A percentile compares a stretch with the other conserved stretches of the same genome.
Conservation (phyloP, 2,113 vertebrate genomes). For the Spilogale gracilis region DNA sequence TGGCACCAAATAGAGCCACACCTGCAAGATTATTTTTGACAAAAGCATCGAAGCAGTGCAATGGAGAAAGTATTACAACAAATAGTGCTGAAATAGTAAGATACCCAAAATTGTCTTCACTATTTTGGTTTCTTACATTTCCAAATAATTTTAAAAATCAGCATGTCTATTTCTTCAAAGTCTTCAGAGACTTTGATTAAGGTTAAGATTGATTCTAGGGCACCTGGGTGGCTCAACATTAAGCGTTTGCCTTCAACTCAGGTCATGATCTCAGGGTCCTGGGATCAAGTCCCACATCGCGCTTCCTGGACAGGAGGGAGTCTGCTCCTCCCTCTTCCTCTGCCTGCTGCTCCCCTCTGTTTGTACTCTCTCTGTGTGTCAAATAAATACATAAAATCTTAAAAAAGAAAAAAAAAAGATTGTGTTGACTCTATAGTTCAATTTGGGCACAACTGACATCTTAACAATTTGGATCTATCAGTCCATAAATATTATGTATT, state of each 20-base stretch:
- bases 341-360: too few species aligned
- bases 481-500: not conserved
- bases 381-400: too few species aligned
- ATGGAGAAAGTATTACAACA: not conserved
- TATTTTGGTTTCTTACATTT: not conserved
- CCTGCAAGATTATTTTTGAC: not conserved
- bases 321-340: too few species aligned
- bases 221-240: too few species aligned
- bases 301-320: too few species aligned
- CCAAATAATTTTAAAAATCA: not conserved
- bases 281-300: too few species aligned
- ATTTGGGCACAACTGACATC: not conserved
- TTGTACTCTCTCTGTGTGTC: too few species aligned
- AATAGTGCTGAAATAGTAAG: not conserved
- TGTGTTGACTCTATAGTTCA: not conserved
- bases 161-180: not conserved
- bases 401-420: too few species aligned
- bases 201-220: too few species aligned
- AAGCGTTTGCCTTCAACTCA: too few species aligned
- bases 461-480: not conserved
- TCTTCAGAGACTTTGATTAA: not conserved
- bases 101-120: not conserved
- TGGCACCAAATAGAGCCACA: not conserved
- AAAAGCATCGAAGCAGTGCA: not conserved
- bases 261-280: too few species aligned